These are phyloP conservation scores for Patella pellucida DNA, from an alignment of 2,888 invertebrate genomes.

Conservation along the genomic window DNA sequence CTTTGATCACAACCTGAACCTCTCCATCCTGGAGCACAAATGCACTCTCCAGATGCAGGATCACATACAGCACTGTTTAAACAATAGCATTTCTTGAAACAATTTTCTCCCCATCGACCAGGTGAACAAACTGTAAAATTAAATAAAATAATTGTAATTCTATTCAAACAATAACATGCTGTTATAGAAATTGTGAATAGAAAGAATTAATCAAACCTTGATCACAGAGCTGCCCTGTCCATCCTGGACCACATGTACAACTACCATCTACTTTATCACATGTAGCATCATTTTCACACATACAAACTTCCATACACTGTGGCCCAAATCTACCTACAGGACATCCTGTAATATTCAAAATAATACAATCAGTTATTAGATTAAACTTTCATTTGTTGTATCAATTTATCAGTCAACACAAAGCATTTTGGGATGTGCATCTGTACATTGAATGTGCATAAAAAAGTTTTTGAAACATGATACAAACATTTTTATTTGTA, in stretches of 20 bases:
- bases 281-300: constrained; percentile 76
- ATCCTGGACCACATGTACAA: constrained; percentile 63
- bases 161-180: not conserved
- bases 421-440: too few species aligned
- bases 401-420: too few species aligned
- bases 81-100: constrained; percentile 52
- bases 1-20: constrained; percentile 59
- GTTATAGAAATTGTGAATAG: too few species aligned
- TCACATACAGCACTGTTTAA: constrained; percentile 59
- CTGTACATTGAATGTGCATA: too few species aligned
- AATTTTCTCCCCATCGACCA: constrained; percentile 54
- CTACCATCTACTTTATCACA: constrained; percentile 90
- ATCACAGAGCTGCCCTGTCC: constrained; percentile 65
- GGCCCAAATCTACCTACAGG: constrained; percentile 79
- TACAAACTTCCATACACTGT: constrained; percentile 63
- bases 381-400: too few species aligned
- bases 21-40: constrained; percentile 61
- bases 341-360: constrained; percentile 64
- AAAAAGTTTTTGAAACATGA: too few species aligned
- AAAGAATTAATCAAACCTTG: constrained; percentile 50
- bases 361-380: not conserved
- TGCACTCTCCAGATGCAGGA: constrained; percentile 71
- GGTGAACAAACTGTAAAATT: constrained; percentile 54
- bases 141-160: not conserved
- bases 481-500: not conserved